Base-by-base conservation (phyloP, 1,140 invertebrate genomes). In the Metaphire vulgaris region DNA sequence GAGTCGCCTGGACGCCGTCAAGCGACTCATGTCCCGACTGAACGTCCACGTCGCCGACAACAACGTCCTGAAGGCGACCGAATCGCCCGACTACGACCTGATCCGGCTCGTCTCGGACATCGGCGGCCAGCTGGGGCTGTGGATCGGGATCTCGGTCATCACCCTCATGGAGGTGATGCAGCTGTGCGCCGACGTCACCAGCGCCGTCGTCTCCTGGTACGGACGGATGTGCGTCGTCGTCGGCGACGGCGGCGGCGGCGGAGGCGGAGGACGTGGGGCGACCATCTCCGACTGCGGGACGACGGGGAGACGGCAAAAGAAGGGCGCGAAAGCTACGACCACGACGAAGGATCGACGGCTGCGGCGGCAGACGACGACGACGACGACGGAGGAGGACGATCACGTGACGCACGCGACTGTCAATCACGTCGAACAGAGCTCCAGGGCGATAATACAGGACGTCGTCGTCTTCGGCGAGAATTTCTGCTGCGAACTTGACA, bases 1-100 rank as follows among this genome's bases (percentile, higher is more conserved):
- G n/a, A 6, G 26, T 12, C 26, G 12, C 69, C 21, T 65, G 56
- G 33, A 72, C 2, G 33, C 26, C 6, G 30, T 76, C 14, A 72
- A 64, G 31, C 32, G 41, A 26, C 75, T 41, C 26, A 76, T 72
- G 28, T 29, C 34, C 1, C 28, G 75, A 26, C 75, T 76, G 1
- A 76, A 76, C 32, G 75, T 76, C 6, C 69, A 76, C 69, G 71
- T 76, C 28, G 29, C 75, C 26, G 75, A 76, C 68, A 76, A 65
- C 75, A 76, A 76, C 69, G 71, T 76, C 68, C 70, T 76, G 30
- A 76, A 76, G 34, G 70, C 75, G 68, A 76, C 75, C n/a, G 75
- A 76, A 32, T 70, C 75, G 14, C 68, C 75, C 26, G 75, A 76
- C 33, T 76, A 76, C 34, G 75, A 77, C 1, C 12, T 68, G 33